Evolutionary conservation across 2,888 invertebrate genomes (phyloP), one percentile per base, ranked within the genome.

Genomic region (Bugulina stolonifera): DNA sequence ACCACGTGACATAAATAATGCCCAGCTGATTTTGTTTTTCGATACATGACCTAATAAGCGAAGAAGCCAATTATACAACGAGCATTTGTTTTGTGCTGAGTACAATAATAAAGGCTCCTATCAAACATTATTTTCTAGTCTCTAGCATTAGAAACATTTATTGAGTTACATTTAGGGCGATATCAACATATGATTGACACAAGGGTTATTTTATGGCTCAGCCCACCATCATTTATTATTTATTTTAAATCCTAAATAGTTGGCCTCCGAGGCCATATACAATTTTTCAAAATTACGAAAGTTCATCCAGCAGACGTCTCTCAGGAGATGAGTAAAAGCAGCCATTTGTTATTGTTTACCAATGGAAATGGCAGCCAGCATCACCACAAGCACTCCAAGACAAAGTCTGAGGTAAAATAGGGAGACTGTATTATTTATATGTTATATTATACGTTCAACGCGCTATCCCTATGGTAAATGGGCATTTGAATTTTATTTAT

Each of bases 261-360:
- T 18, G 43, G 43, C 43, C 43, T 43, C 18, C 43, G 5, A 43
- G 43, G 43, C 43, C 43, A 43, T 18, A 5, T 18, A 43, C 10
- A 43, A 14, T 64, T 64, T 10, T 5, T 70, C 43, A 70, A 70
- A 52, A 70, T 70, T 70, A 70, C 70, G 70, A 43, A 70, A 32
- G 54, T 70, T 54, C 52, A 70, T n/a, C 70, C 70, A 35, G 14
- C 54, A 27, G 70, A 70, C 52, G 54, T 70, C 54, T 70, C 70
- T 35, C 52, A 70, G 52, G 70, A 70, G 70, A 70, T 70, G 70
- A 70, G 54, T 70, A 70, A 54, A 54, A 23, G 5, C 29, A 29
- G 52, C 32, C 54, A 43, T 32, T 18, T 43, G 5, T n/a, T n/a
- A n/a, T 69, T 35, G 22, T 54, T 23, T 52, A 70, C 70, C 2